These are phyloP conservation scores for Leucophora obtusa DNA, from an alignment of 2,888 invertebrate species.

Conservation along the genomic window DNA sequence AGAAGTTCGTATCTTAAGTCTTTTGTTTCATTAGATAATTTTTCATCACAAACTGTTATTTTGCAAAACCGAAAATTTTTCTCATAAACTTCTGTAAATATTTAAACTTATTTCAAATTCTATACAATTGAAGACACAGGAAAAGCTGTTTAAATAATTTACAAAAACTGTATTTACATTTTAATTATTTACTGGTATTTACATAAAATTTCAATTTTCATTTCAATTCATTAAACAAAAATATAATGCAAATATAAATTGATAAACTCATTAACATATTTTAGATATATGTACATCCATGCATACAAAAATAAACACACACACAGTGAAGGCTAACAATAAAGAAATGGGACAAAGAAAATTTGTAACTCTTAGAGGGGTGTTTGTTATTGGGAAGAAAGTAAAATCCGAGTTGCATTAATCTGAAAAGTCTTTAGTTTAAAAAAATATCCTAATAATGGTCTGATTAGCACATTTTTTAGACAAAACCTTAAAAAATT, in stretches of 20 bases:
- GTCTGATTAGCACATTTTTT: too few species aligned
- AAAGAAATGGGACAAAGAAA: too few species aligned
- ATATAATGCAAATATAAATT: conserved; percentile 21
- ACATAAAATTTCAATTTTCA: conserved; percentile 40
- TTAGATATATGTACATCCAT: not conserved
- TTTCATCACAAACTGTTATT: not conserved
- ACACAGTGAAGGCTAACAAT: not conserved
- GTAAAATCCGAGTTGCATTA: too few species aligned
- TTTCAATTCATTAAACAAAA: conserved; percentile 17
- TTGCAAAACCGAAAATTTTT: not conserved
- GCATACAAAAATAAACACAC: not conserved
- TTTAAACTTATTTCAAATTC: not conserved
- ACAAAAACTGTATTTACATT: not conserved
- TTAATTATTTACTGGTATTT: conserved; percentile 43
- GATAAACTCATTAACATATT: conserved; percentile 35
- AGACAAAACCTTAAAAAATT: too few species aligned
- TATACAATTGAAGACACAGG: not conserved
- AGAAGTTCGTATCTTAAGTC: not conserved
- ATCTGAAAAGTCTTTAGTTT: too few species aligned
- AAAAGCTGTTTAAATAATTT: not conserved
- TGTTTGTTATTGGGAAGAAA: too few species aligned
- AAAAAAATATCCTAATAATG: too few species aligned
- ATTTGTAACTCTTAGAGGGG: too few species aligned
- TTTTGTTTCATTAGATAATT: not conserved
- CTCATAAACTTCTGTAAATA: not conserved